Evolutionary conservation across 2,888 invertebrate genomes (phyloP), one percentile per base, ranked within the genome.

Genomic region (Drosophila eohydei): DNA sequence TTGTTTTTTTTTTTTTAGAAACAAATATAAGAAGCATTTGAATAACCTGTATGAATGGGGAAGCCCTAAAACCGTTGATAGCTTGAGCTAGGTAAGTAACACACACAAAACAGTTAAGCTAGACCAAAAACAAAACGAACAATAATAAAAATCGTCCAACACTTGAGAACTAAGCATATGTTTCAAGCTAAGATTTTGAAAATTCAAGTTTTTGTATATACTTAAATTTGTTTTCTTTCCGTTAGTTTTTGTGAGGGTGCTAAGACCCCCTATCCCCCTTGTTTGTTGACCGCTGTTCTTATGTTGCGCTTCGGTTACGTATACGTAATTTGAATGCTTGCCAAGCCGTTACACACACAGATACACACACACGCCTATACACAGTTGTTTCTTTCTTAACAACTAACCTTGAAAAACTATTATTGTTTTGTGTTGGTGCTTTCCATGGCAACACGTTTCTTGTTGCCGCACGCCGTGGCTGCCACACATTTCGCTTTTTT

Each of bases 381-480:
- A 34, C 16, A 16, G 14, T 51, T 16, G 12, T 34, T 32, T 21
- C 21, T 21, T n/a, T 4, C 14, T 28, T 50, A 54, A 36, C 11
- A 56, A 58, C 16, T 81, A 77, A 76, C 83, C 83, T 67, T 85
- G 88, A 88, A 69, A 67, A 65, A 56, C 46, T 36, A 43, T 52
- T 16, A 41, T 62, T 65, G 48, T 64, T 54, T 43, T 59, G 48
- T 54, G 38, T 55, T 34, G 38, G 36, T 41, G 61, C 51, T 78
- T 58, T 60, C 74, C 44, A 73, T 63, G 56, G 61, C 51, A 72
- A 74, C 72, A 51, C 38, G 59, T 59, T 65, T 55, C 11, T 64
- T 36, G 56, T 50, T 59, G 71, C 57, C 55, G 16, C 52, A 11
- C 9, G 43, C 34, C 34, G 32, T 44, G 56, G 44, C 57, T 36